phyloP scores from a whole-genome alignment of 1,140 invertebrate genomes.

The Matsumurasca onukii region DNA sequence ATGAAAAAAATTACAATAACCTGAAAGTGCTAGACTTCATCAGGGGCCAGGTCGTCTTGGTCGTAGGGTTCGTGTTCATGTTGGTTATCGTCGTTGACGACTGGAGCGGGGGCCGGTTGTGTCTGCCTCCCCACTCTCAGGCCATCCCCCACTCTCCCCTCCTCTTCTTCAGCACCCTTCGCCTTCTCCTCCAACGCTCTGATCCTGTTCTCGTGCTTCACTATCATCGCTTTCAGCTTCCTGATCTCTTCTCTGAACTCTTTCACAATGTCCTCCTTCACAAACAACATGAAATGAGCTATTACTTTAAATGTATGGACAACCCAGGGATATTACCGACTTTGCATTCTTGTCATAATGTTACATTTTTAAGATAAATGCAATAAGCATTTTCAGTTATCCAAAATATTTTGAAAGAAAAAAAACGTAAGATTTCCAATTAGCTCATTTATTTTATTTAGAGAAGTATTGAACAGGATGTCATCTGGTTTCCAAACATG shows the following conservation, averaged over 20 bases:
- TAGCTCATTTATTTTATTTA: too few relatives aligned
- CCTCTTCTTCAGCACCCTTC: constrained; percentile 28
- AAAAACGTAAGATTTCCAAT: too few relatives aligned
- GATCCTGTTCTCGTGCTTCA: constrained; percentile 92
- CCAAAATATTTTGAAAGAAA: too few relatives aligned
- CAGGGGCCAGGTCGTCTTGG: constrained; percentile 37
- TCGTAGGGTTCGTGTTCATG: constrained; percentile 7
- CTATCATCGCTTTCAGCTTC: constrained; percentile 89
- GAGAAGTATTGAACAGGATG: too few relatives aligned
- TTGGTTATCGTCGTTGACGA: constrained; percentile 11
- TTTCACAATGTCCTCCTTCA: constrained; percentile 67
- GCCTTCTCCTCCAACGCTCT: constrained; percentile 63
- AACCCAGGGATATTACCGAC: too few relatives aligned
- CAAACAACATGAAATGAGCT: constrained; percentile 31
- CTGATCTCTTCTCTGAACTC: constrained; percentile 84
- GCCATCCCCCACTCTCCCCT: constrained; percentile 13
- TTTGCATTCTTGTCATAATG: too few relatives aligned
- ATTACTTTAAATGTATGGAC: too few relatives aligned
- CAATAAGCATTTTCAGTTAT: too few relatives aligned
- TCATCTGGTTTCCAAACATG: too few relatives aligned
- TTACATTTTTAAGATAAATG: too few relatives aligned
- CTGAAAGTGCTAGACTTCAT: constrained; percentile 35
- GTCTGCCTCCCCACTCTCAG: background rate
- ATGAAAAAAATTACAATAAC: background rate
- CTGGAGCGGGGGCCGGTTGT: background rate